Conservation (phyloP, 1,140 invertebrate species). For the Cecropterus lyciades region DNA sequence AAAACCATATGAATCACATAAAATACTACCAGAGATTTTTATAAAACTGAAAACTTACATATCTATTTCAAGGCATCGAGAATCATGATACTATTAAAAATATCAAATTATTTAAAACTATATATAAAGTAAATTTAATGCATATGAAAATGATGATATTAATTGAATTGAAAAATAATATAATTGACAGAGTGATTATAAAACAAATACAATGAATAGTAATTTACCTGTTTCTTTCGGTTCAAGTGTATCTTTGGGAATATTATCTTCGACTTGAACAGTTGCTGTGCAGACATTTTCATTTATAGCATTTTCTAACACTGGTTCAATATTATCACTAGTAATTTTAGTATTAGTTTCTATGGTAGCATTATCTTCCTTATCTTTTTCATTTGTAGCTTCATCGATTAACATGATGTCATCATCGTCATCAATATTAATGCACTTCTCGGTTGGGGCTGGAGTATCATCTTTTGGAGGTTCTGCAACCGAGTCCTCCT, state of each 20-base stretch:
- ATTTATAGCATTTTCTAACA: not conserved
- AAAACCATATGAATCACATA: no score
- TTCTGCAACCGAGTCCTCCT: constrained; percentile 50
- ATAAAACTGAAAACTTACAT: no score
- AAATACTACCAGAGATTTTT: no score
- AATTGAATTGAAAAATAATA: no score
- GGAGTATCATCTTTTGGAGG: constrained; percentile 4
- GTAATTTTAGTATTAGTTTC: not conserved
- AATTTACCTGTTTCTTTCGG: constrained; percentile 7
- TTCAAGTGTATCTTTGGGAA: not conserved
- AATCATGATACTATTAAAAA: no score
- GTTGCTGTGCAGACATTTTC: constrained; percentile 8
- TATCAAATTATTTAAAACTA: no score
- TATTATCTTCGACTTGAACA: not conserved
- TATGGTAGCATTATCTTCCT: constrained; percentile 2
- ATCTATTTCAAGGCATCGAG: no score
- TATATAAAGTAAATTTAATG: no score
- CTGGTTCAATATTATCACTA: constrained; percentile 6
- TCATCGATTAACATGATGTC: constrained; percentile 67
- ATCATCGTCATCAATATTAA: constrained; percentile 67
- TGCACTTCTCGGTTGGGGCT: constrained; percentile 50
- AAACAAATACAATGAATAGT: not conserved
- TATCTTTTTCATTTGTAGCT: constrained; percentile 21
- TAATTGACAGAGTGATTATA: no score
- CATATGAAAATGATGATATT: no score